phyloP scores from a whole-genome alignment of 37 sponge, comb jelly and placozoan genomes.

The Halichondria panicea region DNA sequence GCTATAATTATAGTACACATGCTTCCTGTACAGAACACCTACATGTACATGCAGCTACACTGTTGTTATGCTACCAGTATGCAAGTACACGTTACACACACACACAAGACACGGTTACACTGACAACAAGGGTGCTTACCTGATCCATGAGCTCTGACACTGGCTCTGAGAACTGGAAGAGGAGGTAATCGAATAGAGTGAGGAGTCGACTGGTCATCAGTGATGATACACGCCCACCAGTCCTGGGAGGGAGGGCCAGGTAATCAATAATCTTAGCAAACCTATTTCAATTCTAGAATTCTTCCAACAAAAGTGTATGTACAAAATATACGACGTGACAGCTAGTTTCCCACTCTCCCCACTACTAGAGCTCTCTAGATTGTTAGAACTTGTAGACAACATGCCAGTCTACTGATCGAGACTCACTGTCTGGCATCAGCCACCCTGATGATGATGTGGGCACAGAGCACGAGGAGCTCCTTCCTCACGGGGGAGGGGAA shows the following conservation, averaged over 20 bases:
- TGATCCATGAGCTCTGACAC: constrained; percentile 59
- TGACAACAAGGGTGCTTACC: constrained; percentile 15
- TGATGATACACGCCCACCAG: constrained; percentile 35
- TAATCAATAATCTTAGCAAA: background rate
- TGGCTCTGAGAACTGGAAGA: constrained; percentile 58
- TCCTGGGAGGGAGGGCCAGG: constrained; percentile 12
- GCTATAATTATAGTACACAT: no score
- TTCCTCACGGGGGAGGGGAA: constrained; percentile 42
- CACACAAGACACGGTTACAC: background rate
- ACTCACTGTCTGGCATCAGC: constrained; percentile 50
- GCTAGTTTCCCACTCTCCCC: background rate
- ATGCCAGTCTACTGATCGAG: no score
- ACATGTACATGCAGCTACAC: no score
- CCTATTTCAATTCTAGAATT: background rate
- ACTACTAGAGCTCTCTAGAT: background rate
- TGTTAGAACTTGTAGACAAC: no score
- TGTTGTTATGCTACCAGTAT: no score
- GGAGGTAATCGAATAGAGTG: constrained; percentile 70
- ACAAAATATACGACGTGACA: no score
- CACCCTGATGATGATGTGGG: constrained; percentile 43
- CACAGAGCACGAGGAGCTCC: constrained; percentile 43
- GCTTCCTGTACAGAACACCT: no score
- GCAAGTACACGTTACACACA: background rate
- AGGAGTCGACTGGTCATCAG: constrained; percentile 62
- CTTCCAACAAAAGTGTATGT: no score